Evolutionary conservation across 1,140 invertebrate genomes (phyloP).

Genomic region (Nylanderia fulva): DNA sequence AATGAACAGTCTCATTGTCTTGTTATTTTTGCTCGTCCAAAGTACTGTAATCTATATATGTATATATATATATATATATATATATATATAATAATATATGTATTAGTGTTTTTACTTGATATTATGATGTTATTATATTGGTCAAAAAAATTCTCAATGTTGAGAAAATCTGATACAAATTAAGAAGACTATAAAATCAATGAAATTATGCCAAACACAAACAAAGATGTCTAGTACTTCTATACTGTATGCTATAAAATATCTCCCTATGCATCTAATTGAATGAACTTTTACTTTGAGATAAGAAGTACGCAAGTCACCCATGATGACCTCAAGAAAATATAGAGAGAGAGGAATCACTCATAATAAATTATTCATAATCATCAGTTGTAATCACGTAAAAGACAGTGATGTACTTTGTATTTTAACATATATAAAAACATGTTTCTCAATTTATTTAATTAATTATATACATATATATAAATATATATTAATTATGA

Average conservation of each 20-base stretch:
- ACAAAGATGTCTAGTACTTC: slow-evolving; percentile 22
- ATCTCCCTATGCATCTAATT: slow-evolving; percentile 64
- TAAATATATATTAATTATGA: too few relatives aligned
- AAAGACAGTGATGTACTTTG: neutral
- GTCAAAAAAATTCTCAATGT: neutral
- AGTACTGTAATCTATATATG: neutral
- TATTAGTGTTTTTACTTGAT: neutral
- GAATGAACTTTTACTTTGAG: slow-evolving; percentile 64
- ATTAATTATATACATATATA: neutral
- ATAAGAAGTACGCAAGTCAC: slow-evolving; percentile 73
- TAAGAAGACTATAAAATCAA: slow-evolving; percentile 20
- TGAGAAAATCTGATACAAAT: slow-evolving; percentile 51
- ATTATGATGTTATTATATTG: slow-evolving; percentile 10
- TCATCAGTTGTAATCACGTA: slow-evolving; percentile 1
- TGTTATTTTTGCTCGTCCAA: neutral
- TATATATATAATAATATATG: too few relatives aligned
- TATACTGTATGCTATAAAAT: slow-evolving; percentile 22
- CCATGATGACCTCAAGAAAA: slow-evolving; percentile 71
- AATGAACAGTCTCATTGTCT: slow-evolving; percentile 70
- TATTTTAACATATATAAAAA: slow-evolving; percentile 3
- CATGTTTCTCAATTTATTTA: slow-evolving; percentile 30
- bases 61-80: too few relatives aligned
- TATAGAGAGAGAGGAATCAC: slow-evolving; percentile 53
- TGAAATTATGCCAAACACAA: slow-evolving; percentile 13
- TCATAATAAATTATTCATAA: slow-evolving; percentile 53